These are phyloP conservation scores for Drosophila macrospina DNA, from an alignment of 2,888 invertebrate genomes.

Conservation along the genomic window DNA sequence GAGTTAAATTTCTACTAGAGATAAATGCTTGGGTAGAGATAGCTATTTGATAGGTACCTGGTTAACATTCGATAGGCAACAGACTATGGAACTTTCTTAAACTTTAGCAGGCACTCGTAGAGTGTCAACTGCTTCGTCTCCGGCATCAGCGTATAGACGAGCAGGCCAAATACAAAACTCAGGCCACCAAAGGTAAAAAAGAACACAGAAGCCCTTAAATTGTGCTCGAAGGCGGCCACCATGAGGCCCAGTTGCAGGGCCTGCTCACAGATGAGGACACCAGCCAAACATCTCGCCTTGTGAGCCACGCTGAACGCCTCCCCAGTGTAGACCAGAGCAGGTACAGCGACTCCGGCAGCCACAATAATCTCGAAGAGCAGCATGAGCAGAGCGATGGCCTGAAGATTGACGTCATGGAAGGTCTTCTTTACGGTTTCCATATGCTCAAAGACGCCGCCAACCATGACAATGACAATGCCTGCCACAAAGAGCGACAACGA, in stretches of 20 bases:
- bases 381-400: conserved; percentile 73
- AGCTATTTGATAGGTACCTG: conserved; percentile 10
- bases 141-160: conserved; percentile 78
- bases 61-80: background rate
- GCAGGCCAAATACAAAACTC: conserved; percentile 70
- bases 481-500: conserved; percentile 74
- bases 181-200: conserved; percentile 78
- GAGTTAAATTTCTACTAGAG: conserved; percentile 35
- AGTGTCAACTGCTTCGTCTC: conserved; percentile 80
- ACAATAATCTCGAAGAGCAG: conserved; percentile 79
- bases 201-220: conserved; percentile 64
- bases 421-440: conserved; percentile 66
- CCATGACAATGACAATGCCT: conserved; percentile 76
- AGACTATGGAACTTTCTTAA: conserved; percentile 72
- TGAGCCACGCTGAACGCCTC: conserved; percentile 81
- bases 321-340: conserved; percentile 78
- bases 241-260: conserved; percentile 75
- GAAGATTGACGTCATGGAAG: conserved; percentile 65
- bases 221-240: conserved; percentile 60
- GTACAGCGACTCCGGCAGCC: conserved; percentile 77
- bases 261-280: conserved; percentile 75
- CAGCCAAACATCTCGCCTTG: conserved; percentile 76
- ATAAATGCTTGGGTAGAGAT: conserved; percentile 41
- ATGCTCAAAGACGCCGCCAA: conserved; percentile 80
- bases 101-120: conserved; percentile 79